Percentiles rank a stretch among this genome's conserved stretches.
These are phyloP conservation scores for Gallinago nigripennis DNA, from an alignment of 2,797 vertebrate genomes.

Conservation along the genomic window DNA sequence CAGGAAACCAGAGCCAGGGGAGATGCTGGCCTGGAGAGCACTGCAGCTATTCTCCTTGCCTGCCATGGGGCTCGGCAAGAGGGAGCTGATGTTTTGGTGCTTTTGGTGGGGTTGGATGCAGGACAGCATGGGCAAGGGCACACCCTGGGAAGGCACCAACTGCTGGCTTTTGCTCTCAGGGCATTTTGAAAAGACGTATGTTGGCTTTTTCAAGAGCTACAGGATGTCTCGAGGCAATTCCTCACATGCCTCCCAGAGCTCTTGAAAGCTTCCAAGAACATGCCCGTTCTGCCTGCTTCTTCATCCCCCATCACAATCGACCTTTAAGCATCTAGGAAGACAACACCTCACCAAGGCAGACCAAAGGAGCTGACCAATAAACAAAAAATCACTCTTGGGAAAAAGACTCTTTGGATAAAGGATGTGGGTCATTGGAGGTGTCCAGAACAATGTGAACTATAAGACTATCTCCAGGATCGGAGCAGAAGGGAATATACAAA, in stretches of 20 bases:
- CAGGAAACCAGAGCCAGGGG: neutral
- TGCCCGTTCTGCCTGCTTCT: neutral
- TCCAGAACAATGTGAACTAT: accelerated
- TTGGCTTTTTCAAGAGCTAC: neutral
- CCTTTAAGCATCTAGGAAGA: neutral
- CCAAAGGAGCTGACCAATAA: neutral
- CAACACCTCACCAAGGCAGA: neutral
- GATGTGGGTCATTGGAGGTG: neutral
- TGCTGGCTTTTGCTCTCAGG: neutral
- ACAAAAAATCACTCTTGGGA: neutral
- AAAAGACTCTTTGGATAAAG: neutral
- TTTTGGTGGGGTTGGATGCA: neutral
- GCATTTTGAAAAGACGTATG: neutral
- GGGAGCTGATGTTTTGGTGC: neutral
- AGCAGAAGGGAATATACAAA: neutral
- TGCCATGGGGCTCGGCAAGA: neutral
- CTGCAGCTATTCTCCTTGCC: neutral
- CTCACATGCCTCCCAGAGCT: neutral
- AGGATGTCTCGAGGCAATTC: neutral
- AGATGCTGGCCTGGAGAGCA: neutral
- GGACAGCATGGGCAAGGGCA: neutral
- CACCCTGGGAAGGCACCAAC: neutral
- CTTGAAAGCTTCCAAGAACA: neutral
- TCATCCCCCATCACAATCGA: neutral
- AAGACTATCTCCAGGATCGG: neutral